Base-by-base conservation (phyloP, 2,113 vertebrate species). In the Condylura cristata region DNA sequence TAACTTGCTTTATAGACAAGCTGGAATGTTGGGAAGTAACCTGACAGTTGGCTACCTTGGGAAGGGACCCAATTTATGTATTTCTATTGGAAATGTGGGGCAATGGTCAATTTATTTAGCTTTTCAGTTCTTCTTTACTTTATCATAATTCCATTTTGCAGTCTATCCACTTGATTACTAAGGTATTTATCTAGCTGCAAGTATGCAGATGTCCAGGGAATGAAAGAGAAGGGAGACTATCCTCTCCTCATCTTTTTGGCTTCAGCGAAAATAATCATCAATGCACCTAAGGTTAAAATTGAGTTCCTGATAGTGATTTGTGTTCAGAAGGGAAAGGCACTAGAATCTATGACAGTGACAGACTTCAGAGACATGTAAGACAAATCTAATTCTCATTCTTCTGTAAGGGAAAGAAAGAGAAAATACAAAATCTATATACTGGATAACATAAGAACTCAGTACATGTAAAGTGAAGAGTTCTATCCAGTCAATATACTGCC, bases 11-110 rank as follows among this genome's bases (percentile, higher is more conserved):
- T 13, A n/a, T n/a, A 66, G 14, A 32, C n/a, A 66, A 66, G 39
- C 20, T 6, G 32, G 34, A 10, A 9, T 7, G 4, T 8, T 39
- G 3, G 4, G 22, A 5, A 10, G 16, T 22, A 41, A 2, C 17
- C 22, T 56, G 11, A 10, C 1, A 17, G 44, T 3, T 3, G 6
- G 63, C 16, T 48, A 78, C 20, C 24, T 10, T 26, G 4, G 24
- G 39, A 5, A 71, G 16, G 1, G 6, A 28, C 24, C 37, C 22
- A 2, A 0, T n/a, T 41, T 56, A 14, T 28, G 48, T 39, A 6
- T 12, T 26, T 24, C 70, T 37, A 32, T 18, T 63, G 32, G 53
- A n/a, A 80, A 48, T 6, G 63, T 39, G 3, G 24, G 10, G 56
- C 12, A 74, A 84, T 24, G 37, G 3, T 2, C 18, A 71, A 28